These are phyloP conservation scores for Platyura marginata DNA, from an alignment of 1,140 invertebrate species.

Conservation along the genomic window DNA sequence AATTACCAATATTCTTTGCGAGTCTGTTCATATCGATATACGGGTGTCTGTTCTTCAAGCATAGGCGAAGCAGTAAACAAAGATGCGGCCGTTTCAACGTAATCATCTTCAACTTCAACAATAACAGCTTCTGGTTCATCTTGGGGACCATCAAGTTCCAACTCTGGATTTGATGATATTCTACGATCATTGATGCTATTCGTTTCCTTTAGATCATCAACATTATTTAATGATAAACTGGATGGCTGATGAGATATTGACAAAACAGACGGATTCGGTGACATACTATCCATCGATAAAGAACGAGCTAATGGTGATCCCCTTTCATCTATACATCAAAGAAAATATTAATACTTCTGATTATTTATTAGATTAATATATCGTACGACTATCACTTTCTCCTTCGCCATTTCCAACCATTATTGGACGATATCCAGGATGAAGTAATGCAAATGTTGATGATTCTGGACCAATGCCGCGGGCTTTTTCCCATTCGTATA, in stretches of 20 bases:
- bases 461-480: slow-evolving; percentile 59
- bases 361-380: no score
- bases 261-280: slow-evolving; percentile 26
- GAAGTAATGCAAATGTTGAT: slow-evolving; percentile 58
- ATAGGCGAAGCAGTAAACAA: slow-evolving; percentile 37
- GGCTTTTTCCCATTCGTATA: slow-evolving; percentile 82
- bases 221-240: slow-evolving; percentile 50
- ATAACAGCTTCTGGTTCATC: slow-evolving; percentile 42
- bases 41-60: slow-evolving; percentile 41
- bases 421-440: slow-evolving; percentile 31
- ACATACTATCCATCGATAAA: slow-evolving; percentile 49
- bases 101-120: slow-evolving; percentile 48
- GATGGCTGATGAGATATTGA: slow-evolving; percentile 39
- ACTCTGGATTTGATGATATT: slow-evolving; percentile 7
- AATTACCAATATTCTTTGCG: slow-evolving; percentile 19
- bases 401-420: slow-evolving; percentile 17
- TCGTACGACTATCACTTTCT: slow-evolving; percentile 14
- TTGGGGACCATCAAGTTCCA: slow-evolving; percentile 20
- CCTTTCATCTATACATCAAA: slow-evolving; percentile 10
- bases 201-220: slow-evolving; percentile 33
- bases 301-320: slow-evolving; percentile 34
- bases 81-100: slow-evolving; percentile 42
- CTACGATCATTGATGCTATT: slow-evolving; percentile 30
- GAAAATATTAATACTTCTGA: slow-evolving; percentile 6
- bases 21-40: slow-evolving; percentile 39